Evolutionary conservation across 1,140 invertebrate species (phyloP).

Genomic region (Melitaea cinxia): DNA sequence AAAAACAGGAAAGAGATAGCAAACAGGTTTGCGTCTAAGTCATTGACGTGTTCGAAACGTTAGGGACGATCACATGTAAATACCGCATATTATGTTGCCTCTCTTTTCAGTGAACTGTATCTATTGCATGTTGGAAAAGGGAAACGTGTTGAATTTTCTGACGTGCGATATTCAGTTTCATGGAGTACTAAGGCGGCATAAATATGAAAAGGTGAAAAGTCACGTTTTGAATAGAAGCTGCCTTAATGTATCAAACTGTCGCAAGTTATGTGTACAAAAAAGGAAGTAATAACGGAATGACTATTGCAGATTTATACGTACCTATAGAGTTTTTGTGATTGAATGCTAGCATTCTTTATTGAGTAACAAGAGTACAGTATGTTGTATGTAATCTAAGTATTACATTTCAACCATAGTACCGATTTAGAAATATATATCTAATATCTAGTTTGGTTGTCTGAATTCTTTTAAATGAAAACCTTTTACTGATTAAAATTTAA

Average conservation of each 20-base stretch:
- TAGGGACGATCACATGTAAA: slow-evolving; percentile 26
- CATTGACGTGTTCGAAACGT: slow-evolving; percentile 45
- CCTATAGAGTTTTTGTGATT: slow-evolving; percentile 16
- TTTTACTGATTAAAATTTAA: too few relatives aligned
- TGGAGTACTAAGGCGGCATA: slow-evolving; percentile 46
- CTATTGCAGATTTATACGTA: slow-evolving; percentile 29
- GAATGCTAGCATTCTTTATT: slow-evolving; percentile 6
- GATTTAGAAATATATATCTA: background rate
- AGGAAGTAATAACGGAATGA: slow-evolving; percentile 28
- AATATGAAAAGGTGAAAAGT: slow-evolving; percentile 22
- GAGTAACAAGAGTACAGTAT: background rate
- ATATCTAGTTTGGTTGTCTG: background rate
- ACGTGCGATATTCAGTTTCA: slow-evolving; percentile 31
- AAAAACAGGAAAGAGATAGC: slow-evolving; percentile 30
- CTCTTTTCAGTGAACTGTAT: slow-evolving; percentile 36
- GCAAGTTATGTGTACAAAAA: slow-evolving; percentile 32
- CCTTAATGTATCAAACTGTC: slow-evolving; percentile 14
- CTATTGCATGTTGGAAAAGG: slow-evolving; percentile 35
- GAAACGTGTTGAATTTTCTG: slow-evolving; percentile 36
- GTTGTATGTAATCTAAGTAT: background rate
- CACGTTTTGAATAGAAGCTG: slow-evolving; percentile 23
- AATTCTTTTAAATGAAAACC: background rate
- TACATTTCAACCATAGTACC: background rate
- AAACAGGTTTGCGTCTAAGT: slow-evolving; percentile 41
- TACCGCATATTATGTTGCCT: slow-evolving; percentile 34